Evolutionary conservation across 2,797 vertebrate species (phyloP), one percentile per base, ranked within the genome.

Genomic region (Sebastes hubbsi): DNA sequence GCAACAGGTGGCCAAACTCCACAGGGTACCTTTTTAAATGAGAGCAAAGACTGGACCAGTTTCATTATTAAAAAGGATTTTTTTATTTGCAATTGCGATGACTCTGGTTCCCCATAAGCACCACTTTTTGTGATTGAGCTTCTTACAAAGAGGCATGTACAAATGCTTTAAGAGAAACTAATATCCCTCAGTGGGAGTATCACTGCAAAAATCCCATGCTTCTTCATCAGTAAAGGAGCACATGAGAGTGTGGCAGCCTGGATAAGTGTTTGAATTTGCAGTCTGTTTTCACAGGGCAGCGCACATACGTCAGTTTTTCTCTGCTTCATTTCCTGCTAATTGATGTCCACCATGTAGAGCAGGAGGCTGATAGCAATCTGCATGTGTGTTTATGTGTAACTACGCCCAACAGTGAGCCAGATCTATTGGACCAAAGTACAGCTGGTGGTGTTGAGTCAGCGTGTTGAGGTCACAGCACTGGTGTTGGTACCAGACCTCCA

Each of bases 291-390:
- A 62, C 63, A 79, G 75, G 69, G 65, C 46, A 42, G 55, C 13
- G 42, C 75, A 77, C 77, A 73, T 78, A 85, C 62, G 64, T 89
- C 80, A 72, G 63, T 70, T 73, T 87, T 76, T 89, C 85, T 84
- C 59, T 29, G 88, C 92, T 88, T 87, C 87, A 91, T 91, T 93
- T 93, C 90, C 75, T 74, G 49, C 87, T 90, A 91, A 91, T 90
- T 89, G 89, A 87, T 88, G 67, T 86, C 78, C 72, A 63, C 42
- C 75, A 54, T 63, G 80, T 63, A 69, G 74, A 71, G 65, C 84
- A 77, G 80, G 78, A 88, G 80, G 77, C 83, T 18, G 88, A 91
- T 90, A 52, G 61, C 42, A 59, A 87, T 92, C 84, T 91, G 73
- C 60, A 34, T n/a, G 79, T 54, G 80, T 79, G 61, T 70, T 27